phyloP scores from a whole-genome alignment of 2,797 vertebrate genomes.

The Arremon aurantiirostris region DNA sequence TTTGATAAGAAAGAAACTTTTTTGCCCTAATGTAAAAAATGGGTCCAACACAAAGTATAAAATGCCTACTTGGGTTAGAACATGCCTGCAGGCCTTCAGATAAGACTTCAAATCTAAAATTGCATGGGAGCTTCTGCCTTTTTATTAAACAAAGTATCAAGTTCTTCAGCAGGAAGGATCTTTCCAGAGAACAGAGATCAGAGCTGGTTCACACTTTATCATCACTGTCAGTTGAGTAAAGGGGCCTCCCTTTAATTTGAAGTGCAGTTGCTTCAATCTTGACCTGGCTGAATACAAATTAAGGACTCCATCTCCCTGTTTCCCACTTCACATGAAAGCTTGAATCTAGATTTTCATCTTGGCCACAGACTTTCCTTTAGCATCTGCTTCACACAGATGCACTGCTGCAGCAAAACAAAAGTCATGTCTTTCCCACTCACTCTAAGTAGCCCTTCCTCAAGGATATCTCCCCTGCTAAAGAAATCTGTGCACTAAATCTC shows the following conservation, averaged over 20 bases:
- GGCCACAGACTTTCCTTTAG: background rate
- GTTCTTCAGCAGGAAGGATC: background rate
- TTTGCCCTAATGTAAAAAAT: background rate
- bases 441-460: background rate
- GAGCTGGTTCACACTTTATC: background rate
- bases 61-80: background rate
- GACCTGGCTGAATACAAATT: background rate
- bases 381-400: background rate
- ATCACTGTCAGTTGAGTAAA: background rate
- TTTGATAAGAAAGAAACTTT: background rate
- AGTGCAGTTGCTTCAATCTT: background rate
- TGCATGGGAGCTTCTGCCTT: background rate
- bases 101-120: background rate
- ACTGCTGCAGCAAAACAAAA: background rate
- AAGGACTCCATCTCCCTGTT: background rate
- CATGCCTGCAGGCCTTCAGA: background rate
- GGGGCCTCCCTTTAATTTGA: background rate
- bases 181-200: background rate
- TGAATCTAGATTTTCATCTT: background rate
- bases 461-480: background rate
- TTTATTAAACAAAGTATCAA: background rate
- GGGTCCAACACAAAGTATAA: background rate
- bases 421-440: background rate
- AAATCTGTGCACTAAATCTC: background rate
- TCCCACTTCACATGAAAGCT: background rate